Evolutionary conservation across 2,888 invertebrate species (phyloP).

Genomic region (Frankliniella intonsa): DNA sequence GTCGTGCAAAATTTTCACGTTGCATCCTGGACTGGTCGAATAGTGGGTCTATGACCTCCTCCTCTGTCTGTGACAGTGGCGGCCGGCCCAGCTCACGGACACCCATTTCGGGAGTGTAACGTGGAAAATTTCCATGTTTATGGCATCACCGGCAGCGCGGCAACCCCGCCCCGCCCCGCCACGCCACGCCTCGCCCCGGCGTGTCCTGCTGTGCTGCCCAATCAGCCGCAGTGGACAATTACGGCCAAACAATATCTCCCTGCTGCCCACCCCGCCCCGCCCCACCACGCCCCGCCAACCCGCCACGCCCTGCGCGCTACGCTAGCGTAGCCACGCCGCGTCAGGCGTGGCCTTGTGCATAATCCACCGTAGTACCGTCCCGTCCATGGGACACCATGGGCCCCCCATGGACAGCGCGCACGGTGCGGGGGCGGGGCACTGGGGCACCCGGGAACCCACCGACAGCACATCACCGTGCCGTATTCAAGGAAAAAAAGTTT

Average conservation of each 20-base stretch:
- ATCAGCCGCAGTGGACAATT: neutral
- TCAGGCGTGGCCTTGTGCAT: neutral
- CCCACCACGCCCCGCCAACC: neutral
- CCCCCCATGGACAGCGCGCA: no score
- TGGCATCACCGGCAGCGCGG: neutral
- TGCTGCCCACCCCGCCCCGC: neutral
- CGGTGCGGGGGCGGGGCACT: neutral
- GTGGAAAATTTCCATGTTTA: neutral
- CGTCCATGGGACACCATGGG: no score
- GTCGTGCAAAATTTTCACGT: no score
- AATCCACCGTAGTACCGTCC: constrained; percentile 6
- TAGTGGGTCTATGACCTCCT: no score
- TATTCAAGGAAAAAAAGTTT: neutral
- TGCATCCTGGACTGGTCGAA: no score
- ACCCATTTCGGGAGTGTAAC: neutral
- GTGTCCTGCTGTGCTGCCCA: neutral
- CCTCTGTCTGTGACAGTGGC: no score
- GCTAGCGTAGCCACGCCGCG: no score
- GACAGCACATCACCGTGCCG: no score
- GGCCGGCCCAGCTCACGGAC: neutral
- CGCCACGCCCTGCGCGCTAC: neutral
- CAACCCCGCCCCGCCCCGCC: neutral
- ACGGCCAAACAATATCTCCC: constrained; percentile 16
- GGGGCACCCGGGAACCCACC: neutral
- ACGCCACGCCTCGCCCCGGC: neutral